A percentile compares a stretch with the other conserved stretches of the same genome.
These are phyloP conservation scores for Plutella xylostella DNA, from an alignment of 2,888 invertebrate genomes.

Conservation along the genomic window DNA sequence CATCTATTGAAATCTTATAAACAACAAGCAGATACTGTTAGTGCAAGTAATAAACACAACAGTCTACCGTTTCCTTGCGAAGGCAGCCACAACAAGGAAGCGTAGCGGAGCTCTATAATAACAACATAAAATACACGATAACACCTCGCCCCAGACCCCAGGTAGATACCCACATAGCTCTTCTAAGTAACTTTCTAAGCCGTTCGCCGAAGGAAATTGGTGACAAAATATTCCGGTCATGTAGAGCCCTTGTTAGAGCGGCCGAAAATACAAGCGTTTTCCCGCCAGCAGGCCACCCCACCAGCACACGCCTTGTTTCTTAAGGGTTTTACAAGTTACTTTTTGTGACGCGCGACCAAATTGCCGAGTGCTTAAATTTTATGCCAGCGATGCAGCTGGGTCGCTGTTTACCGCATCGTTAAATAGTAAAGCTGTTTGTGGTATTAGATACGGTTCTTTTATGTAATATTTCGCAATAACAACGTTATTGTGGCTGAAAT, in stretches of 20 bases:
- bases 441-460: background rate
- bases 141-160: constrained; percentile 32
- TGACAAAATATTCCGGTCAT: constrained; percentile 66
- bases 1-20: too few species aligned
- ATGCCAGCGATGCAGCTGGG: constrained; percentile 39
- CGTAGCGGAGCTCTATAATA: constrained; percentile 31
- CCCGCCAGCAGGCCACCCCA: too few species aligned
- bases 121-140: constrained; percentile 34
- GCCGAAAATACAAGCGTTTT: constrained; percentile 49
- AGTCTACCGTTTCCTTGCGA: too few species aligned
- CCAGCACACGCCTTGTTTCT: constrained; percentile 16
- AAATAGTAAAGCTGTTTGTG: constrained; percentile 4
- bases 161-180: too few species aligned
- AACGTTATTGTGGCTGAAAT: background rate
- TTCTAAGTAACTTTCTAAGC: constrained; percentile 58
- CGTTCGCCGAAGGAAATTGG: constrained; percentile 56
- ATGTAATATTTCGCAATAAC: too few species aligned
- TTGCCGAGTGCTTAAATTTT: constrained; percentile 44
- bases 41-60: too few species aligned
- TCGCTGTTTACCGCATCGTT: constrained; percentile 25
- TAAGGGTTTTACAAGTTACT: constrained; percentile 34
- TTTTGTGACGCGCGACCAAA: constrained; percentile 39
- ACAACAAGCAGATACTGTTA: too few species aligned
- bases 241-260: constrained; percentile 58
- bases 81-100: too few species aligned